A percentile compares a stretch with the other conserved stretches of the same genome.
These are phyloP conservation scores for Morpho helenor DNA, from an alignment of 2,888 invertebrate genomes.

Conservation along the genomic window DNA sequence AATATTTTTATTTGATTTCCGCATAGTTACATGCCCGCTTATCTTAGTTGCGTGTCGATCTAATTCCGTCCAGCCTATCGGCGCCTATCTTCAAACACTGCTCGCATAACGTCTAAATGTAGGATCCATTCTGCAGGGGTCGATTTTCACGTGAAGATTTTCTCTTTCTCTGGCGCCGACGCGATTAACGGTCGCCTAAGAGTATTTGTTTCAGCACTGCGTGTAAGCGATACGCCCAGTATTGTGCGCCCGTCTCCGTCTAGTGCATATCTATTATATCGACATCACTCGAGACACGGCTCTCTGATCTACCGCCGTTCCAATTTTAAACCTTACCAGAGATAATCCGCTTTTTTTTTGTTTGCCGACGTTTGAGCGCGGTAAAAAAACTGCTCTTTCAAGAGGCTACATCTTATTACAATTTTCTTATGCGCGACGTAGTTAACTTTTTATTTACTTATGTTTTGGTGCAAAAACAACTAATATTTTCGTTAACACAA, in stretches of 20 bases:
- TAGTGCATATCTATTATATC: conserved; percentile 72
- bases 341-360: conserved; percentile 37
- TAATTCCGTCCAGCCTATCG: conserved; percentile 58
- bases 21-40: conserved; percentile 64
- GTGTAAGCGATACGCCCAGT: conserved; percentile 69
- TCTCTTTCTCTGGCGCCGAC: conserved; percentile 60
- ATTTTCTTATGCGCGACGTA: conserved; percentile 24
- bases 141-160: conserved; percentile 63
- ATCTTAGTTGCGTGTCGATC: conserved; percentile 59
- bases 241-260: conserved; percentile 68
- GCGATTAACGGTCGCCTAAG: conserved; percentile 62
- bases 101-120: conserved; percentile 53
- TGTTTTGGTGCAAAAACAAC: too few species aligned
- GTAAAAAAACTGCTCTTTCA: conserved; percentile 41
- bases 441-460: background rate
- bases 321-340: conserved; percentile 46
- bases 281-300: conserved; percentile 56
- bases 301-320: conserved; percentile 58
- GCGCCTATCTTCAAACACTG: conserved; percentile 62
- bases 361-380: conserved; percentile 35
- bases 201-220: conserved; percentile 67
- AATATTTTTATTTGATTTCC: conserved; percentile 69
- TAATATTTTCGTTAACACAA: too few species aligned
- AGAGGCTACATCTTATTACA: conserved; percentile 32
- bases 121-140: conserved; percentile 39